Conservation (phyloP, 64 coral and sea anemone species). For the Anthopleura sola region DNA sequence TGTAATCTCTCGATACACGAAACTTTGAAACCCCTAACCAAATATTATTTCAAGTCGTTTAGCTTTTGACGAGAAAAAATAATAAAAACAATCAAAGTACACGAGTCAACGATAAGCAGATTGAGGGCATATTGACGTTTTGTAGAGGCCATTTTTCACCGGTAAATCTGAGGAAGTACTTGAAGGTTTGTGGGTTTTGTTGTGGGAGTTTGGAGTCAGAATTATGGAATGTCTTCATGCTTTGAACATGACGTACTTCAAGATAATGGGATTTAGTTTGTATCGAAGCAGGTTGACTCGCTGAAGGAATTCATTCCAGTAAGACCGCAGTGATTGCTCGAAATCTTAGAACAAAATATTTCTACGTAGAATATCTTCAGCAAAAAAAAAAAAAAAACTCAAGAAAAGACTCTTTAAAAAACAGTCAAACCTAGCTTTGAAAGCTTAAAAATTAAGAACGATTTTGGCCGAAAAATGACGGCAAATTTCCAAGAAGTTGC, state of each 20-base stretch:
- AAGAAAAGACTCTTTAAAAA: neutral
- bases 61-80: neutral
- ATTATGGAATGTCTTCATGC: neutral
- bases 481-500: no score
- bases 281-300: neutral
- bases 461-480: no score
- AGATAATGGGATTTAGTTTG: conserved; percentile 7
- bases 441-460: neutral
- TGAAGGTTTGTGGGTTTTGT: neutral
- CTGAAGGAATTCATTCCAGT: neutral
- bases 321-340: neutral
- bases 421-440: neutral
- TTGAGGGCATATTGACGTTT: neutral
- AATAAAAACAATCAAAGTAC: neutral
- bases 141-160: conserved; percentile 4
- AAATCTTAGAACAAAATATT: neutral
- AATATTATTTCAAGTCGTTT: conserved; percentile 15
- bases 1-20: neutral
- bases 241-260: neutral
- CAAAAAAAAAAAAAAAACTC: neutral
- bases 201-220: neutral
- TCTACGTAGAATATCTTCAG: neutral
- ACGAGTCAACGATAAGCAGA: conserved; percentile 6
- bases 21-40: neutral
- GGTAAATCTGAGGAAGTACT: conserved; percentile 9